Percentiles rank a stretch among this genome's conserved stretches.
These are phyloP conservation scores for Opisthograptis luteolata DNA, from an alignment of 2,888 invertebrate genomes.

Conservation along the genomic window DNA sequence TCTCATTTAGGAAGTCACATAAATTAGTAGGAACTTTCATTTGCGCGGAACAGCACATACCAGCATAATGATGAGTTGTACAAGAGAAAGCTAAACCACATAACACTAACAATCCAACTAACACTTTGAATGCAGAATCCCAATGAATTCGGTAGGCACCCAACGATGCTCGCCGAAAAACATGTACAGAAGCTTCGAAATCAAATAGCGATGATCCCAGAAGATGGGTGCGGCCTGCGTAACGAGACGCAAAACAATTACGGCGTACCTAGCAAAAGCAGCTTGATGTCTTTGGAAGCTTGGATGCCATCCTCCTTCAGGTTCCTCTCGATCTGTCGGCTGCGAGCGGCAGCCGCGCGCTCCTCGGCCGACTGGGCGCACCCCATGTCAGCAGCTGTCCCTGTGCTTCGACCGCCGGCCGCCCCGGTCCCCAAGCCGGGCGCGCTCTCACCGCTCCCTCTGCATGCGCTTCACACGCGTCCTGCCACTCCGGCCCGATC, in stretches of 20 bases:
- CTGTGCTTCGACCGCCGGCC: slow-evolving; percentile 78
- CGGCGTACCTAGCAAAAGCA: slow-evolving; percentile 95
- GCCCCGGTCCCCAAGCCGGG: slow-evolving; percentile 83
- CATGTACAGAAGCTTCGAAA: slow-evolving; percentile 27
- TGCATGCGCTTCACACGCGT: slow-evolving; percentile 80
- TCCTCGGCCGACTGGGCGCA: slow-evolving; percentile 99
- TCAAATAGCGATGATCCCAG: slow-evolving; percentile 38
- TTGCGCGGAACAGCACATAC: slow-evolving; percentile 65
- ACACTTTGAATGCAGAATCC: slow-evolving; percentile 15
- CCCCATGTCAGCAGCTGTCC: slow-evolving; percentile 92
- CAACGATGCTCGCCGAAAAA: slow-evolving; percentile 30
- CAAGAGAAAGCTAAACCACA: slow-evolving; percentile 63
- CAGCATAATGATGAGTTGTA: slow-evolving; percentile 67
- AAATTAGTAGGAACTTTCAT: slow-evolving; percentile 66
- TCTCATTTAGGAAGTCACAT: slow-evolving; percentile 55
- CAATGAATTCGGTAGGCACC: slow-evolving; percentile 24
- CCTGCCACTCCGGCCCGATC: slow-evolving; percentile 73
- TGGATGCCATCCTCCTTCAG: slow-evolving; percentile 99
- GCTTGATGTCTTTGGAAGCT: slow-evolving; percentile 99
- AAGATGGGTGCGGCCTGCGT: slow-evolving; percentile 73
- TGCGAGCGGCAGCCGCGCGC: slow-evolving; percentile 98
- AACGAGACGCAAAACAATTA: slow-evolving; percentile 37
- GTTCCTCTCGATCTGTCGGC: slow-evolving; percentile 98
- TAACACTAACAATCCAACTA: slow-evolving; percentile 19
- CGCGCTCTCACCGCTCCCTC: slow-evolving; percentile 86